phyloP scores from a whole-genome alignment of 2,113 vertebrate species.

The Pyxicephalus adspersus region DNA sequence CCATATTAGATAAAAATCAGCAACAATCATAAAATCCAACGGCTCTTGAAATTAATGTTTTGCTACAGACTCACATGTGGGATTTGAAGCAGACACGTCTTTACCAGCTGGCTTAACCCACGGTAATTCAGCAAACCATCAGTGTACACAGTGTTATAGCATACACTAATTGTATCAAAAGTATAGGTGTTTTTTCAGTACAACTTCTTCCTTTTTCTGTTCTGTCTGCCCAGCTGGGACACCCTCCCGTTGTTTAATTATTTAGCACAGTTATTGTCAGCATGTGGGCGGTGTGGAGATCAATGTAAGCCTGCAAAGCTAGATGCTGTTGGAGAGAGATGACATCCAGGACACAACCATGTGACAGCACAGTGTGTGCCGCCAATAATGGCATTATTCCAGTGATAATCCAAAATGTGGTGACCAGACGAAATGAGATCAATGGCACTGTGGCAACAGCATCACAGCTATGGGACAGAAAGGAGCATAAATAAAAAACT shows the following conservation, averaged over 20 bases:
- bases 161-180: background rate
- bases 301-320: slow-evolving; percentile 17
- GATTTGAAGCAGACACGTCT: background rate
- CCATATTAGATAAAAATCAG: no score
- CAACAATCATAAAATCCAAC: background rate
- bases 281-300: slow-evolving; percentile 34
- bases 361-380: slow-evolving; percentile 43
- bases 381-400: slow-evolving; percentile 40
- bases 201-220: background rate
- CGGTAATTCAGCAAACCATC: no score
- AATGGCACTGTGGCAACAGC: slow-evolving; percentile 38
- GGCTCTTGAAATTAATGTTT: slow-evolving; percentile 11
- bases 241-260: slow-evolving; percentile 34
- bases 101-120: no score
- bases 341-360: slow-evolving; percentile 38
- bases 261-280: slow-evolving; percentile 32
- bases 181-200: background rate
- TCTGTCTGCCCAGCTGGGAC: slow-evolving; percentile 2
- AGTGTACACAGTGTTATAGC: no score
- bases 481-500: background rate
- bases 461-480: slow-evolving; percentile 30
- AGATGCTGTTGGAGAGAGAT: slow-evolving; percentile 34
- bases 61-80: background rate
- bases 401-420: slow-evolving; percentile 20
- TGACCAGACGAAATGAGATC: slow-evolving; percentile 41